These are phyloP conservation scores for Caracal caracal DNA, from an alignment of 2,113 vertebrate species.

Conservation along the genomic window DNA sequence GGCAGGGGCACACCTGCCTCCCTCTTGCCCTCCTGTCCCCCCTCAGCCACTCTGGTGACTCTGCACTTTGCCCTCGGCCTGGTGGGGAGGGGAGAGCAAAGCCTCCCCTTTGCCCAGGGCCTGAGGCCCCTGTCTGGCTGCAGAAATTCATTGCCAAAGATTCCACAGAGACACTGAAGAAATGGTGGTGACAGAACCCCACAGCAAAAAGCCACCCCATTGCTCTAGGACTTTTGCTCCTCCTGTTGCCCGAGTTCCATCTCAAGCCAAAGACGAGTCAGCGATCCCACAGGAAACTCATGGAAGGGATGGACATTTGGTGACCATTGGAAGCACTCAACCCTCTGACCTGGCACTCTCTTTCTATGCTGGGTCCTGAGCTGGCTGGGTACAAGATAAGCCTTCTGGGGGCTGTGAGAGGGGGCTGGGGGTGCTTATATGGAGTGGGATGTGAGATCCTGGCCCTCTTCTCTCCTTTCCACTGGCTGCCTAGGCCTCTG, in stretches of 20 bases:
- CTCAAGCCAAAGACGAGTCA: constrained; percentile 66
- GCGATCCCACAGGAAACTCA: neutral
- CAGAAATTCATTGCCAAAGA: constrained; percentile 71
- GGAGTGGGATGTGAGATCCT: neutral
- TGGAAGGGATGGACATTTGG: neutral
- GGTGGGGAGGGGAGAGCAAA: neutral
- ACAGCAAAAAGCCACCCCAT: neutral
- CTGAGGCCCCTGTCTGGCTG: neutral
- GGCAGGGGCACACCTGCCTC: neutral
- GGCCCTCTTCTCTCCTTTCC: neutral
- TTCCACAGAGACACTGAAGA: neutral
- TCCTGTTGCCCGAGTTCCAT: neutral
- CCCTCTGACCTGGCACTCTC: neutral
- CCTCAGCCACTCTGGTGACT: neutral
- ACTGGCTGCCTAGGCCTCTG: neutral
- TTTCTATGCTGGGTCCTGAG: neutral
- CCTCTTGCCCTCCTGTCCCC: neutral
- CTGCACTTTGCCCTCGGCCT: constrained; percentile 41
- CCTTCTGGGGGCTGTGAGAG: neutral
- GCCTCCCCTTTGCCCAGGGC: neutral
- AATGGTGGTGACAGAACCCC: neutral
- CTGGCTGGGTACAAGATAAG: neutral
- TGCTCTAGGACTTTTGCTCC: neutral
- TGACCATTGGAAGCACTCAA: neutral
- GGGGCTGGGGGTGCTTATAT: neutral